Percentiles rank a stretch among this genome's conserved stretches.
Conservation (phyloP, 53 echinoderm and acorn worm genomes). For the Mesocentrotus franciscanus region DNA sequence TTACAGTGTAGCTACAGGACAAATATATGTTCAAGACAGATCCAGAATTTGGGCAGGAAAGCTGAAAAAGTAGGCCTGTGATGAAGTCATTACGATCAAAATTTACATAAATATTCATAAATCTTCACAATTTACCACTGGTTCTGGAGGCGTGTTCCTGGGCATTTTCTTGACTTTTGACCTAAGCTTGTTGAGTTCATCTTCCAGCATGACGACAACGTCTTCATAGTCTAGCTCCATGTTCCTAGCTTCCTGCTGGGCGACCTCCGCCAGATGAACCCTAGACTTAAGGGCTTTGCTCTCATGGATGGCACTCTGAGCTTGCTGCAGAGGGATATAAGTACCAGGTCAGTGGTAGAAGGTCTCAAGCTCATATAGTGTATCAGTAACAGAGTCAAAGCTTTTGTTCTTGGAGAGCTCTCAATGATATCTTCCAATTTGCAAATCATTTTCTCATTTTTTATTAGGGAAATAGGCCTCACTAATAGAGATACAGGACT, state of each 20-base stretch:
- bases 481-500: not conserved
- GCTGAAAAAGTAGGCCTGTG: too few relatives aligned
- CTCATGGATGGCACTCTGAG: conserved; percentile 97
- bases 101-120: too few relatives aligned
- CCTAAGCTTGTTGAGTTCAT: conserved; percentile 79
- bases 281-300: conserved; percentile 90
- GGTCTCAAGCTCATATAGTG: too few relatives aligned
- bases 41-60: too few relatives aligned
- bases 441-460: not conserved
- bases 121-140: not conserved
- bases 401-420: too few relatives aligned
- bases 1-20: too few relatives aligned
- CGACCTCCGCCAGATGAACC: conserved; percentile 97
- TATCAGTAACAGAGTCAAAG: too few relatives aligned
- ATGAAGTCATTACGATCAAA: too few relatives aligned
- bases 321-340: conserved; percentile 75
- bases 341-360: not conserved
- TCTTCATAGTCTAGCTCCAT: conserved; percentile 99
- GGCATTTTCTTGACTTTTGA: conserved; percentile 75
- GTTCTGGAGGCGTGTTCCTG: conserved; percentile 32
- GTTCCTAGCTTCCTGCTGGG: conserved; percentile 89
- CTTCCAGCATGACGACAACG: conserved; percentile 86
- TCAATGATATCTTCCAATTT: not conserved
- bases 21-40: too few relatives aligned
- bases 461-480: not conserved